Evolutionary conservation across 2,113 vertebrate species (phyloP).

Genomic region (Smithornis capensis): DNA sequence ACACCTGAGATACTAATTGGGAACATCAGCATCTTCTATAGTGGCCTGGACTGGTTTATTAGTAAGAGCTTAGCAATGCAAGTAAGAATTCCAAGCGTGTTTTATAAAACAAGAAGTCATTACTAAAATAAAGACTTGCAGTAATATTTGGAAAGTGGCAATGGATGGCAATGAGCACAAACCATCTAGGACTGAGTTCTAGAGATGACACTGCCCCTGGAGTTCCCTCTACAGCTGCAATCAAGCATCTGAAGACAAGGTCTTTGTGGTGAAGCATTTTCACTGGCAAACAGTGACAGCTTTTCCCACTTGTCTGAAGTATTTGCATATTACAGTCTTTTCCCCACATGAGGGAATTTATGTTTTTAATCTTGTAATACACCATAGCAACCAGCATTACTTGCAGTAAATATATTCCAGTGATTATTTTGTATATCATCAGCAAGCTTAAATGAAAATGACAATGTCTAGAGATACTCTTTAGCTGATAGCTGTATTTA

Average conservation of each 20-base stretch:
- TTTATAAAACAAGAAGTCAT: not conserved
- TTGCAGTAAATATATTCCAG: slow-evolving; percentile 12
- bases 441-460: slow-evolving; percentile 18
- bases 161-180: not conserved
- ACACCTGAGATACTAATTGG: not conserved
- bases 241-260: not conserved
- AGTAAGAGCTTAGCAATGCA: not conserved
- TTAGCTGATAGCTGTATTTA: not conserved
- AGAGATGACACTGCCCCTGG: not conserved
- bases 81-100: not conserved
- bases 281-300: not conserved
- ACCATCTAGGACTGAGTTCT: not conserved
- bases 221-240: not conserved
- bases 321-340: not conserved
- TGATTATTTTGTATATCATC: slow-evolving; percentile 27
- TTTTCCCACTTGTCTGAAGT: not conserved
- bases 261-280: not conserved
- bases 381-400: not conserved
- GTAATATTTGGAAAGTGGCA: not conserved
- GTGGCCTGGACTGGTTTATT: not conserved
- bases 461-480: slow-evolving; percentile 36
- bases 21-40: not conserved
- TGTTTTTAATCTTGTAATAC: slow-evolving; percentile 15
- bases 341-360: not conserved
- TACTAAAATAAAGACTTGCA: not conserved